These are phyloP conservation scores for Thereva nobilitata DNA, from an alignment of 2,888 invertebrate species.

Conservation along the genomic window DNA sequence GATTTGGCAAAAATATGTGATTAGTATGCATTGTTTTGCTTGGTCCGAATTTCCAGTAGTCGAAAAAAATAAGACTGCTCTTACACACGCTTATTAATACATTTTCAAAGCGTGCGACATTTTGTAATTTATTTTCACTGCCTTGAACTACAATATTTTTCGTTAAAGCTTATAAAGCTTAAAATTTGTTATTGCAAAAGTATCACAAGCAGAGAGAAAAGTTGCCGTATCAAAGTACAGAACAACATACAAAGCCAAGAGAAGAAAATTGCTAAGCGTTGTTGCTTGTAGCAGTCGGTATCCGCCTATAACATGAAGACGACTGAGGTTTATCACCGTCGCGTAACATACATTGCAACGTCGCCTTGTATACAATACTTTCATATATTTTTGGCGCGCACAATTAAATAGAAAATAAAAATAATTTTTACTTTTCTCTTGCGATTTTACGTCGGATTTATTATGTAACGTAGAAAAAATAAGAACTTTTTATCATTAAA, in stretches of 20 bases:
- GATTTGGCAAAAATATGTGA: no score
- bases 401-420: slow-evolving; percentile 26
- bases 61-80: no score
- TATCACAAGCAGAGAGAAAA: neutral
- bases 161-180: no score
- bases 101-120: no score
- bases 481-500: neutral
- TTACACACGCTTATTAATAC: no score
- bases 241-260: neutral
- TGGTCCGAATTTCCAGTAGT: no score
- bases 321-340: slow-evolving; percentile 34
- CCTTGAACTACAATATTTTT: no score
- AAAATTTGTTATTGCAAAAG: no score
- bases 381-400: slow-evolving; percentile 39
- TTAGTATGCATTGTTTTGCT: no score
- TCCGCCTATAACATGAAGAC: slow-evolving; percentile 41
- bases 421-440: slow-evolving; percentile 6
- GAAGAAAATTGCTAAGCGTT: slow-evolving; percentile 17
- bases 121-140: no score
- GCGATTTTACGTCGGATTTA: neutral
- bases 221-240: neutral
- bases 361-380: slow-evolving; percentile 28
- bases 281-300: slow-evolving; percentile 37
- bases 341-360: slow-evolving; percentile 34
- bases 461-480: neutral